Conservation (phyloP, 2,888 invertebrate species). For the Torymus auratus region DNA sequence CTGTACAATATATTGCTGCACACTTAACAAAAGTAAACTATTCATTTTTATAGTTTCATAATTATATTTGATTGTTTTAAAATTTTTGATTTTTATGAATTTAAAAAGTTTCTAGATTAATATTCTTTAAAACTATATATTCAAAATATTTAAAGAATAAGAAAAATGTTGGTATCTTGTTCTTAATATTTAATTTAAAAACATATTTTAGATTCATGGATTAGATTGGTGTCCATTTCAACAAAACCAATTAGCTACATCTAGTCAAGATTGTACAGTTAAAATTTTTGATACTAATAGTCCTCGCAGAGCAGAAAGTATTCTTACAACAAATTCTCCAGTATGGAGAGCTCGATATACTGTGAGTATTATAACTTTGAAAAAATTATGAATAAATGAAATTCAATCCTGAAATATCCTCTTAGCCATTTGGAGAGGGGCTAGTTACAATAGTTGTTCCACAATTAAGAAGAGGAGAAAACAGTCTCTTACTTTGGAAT, state of each 20-base stretch:
- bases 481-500: constrained; percentile 88
- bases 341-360: constrained; percentile 96
- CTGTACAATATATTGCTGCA: constrained; percentile 95
- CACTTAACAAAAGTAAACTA: constrained; percentile 83
- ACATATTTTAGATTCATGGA: constrained; percentile 86
- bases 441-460: constrained; percentile 94
- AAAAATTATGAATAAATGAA: constrained; percentile 16
- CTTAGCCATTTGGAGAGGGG: constrained; percentile 93
- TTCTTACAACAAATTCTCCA: constrained; percentile 89
- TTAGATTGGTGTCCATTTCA: constrained; percentile 95
- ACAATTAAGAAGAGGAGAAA: constrained; percentile 92
- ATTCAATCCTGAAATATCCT: constrained; percentile 41
- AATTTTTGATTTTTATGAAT: neutral
- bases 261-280: constrained; percentile 96
- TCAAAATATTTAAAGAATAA: too few relatives aligned
- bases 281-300: constrained; percentile 95
- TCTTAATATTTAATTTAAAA: too few relatives aligned
- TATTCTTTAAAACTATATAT: too few relatives aligned
- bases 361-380: constrained; percentile 74
- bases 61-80: neutral
- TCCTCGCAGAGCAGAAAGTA: constrained; percentile 89
- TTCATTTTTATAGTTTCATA: neutral
- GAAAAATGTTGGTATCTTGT: too few relatives aligned
- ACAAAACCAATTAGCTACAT: constrained; percentile 91
- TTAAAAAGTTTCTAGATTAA: too few relatives aligned